phyloP scores from a whole-genome alignment of 2,797 vertebrate genomes.

The Scyliorhinus canicula region DNA sequence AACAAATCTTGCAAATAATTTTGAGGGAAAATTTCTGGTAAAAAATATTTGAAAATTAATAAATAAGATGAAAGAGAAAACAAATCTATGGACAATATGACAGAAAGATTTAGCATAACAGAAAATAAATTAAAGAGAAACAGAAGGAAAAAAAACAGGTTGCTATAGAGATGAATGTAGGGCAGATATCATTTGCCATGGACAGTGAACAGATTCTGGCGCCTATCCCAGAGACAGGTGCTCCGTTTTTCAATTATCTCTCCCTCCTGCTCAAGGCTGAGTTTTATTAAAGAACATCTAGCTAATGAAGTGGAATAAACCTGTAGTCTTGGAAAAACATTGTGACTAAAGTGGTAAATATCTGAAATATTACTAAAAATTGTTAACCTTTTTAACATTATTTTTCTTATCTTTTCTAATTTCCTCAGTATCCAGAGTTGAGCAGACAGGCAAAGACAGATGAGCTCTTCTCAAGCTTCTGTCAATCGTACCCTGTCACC shows the following conservation, averaged over 20 bases:
- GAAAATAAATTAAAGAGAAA: neutral
- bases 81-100: neutral
- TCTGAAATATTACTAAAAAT: conserved; percentile 3
- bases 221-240: conserved; percentile 6
- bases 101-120: neutral
- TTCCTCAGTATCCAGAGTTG: neutral
- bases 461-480: neutral
- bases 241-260: conserved; percentile 14
- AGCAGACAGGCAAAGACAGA: neutral
- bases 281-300: neutral
- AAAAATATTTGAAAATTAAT: neutral
- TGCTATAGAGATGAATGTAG: conserved; percentile 1
- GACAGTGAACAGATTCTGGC: neutral
- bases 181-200: conserved; percentile 9
- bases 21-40: neutral
- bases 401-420: neutral
- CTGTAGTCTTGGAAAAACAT: neutral
- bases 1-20: neutral
- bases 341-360: neutral
- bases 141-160: neutral
- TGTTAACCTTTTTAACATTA: neutral
- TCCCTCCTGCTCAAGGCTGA: neutral
- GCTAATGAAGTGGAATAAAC: neutral
- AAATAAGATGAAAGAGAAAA: neutral
- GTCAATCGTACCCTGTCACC: neutral